Conservation (phyloP, 2,113 vertebrate genomes). For the Chamaea fasciata region DNA sequence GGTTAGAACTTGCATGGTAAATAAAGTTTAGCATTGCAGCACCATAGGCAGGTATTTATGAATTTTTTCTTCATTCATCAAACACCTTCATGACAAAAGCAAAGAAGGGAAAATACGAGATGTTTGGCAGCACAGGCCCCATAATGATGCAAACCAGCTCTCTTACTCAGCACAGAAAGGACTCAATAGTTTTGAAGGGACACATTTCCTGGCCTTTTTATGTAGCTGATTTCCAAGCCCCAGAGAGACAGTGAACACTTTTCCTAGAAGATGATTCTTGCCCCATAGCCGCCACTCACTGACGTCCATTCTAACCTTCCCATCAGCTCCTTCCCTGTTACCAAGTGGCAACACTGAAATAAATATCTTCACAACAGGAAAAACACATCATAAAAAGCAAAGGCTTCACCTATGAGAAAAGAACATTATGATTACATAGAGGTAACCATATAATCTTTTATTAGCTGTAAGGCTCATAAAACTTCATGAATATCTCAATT, state of each 20-base stretch:
- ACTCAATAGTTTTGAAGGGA: neutral
- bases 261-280: neutral
- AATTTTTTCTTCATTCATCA: neutral
- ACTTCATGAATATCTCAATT: slow-evolving; percentile 1
- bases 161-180: neutral
- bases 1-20: slow-evolving; percentile 8
- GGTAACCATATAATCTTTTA: neutral
- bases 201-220: neutral
- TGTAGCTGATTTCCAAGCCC: neutral
- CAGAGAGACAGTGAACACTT: neutral
- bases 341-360: neutral
- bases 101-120: neutral
- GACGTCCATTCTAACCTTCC: neutral
- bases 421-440: neutral
- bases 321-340: neutral
- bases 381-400: neutral
- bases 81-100: neutral
- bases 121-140: neutral
- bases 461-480: slow-evolving; percentile 3
- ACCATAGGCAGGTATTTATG: neutral
- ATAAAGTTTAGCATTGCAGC: neutral
- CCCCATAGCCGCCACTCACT: neutral
- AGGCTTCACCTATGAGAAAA: neutral
- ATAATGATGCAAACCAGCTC: neutral
- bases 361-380: neutral